These are phyloP conservation scores for Marcusenius ussheri DNA, from an alignment of 2,113 vertebrate species.

Conservation along the genomic window DNA sequence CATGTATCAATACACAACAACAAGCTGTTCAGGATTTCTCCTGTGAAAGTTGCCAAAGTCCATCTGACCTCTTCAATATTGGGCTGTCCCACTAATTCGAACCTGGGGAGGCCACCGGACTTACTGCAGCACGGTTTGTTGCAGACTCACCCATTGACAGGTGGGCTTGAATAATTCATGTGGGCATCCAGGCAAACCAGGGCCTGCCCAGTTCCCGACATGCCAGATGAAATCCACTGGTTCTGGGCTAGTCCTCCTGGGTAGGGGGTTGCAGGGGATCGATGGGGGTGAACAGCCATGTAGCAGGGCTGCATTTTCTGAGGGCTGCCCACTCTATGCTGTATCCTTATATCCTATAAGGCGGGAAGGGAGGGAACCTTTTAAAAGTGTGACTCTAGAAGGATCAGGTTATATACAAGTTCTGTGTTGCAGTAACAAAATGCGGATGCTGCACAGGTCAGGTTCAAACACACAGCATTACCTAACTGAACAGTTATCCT, in stretches of 20 bases:
- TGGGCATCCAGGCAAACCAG: neutral
- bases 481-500: neutral
- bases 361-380: neutral
- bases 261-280: neutral
- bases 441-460: neutral
- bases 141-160: neutral
- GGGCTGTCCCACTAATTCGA: neutral
- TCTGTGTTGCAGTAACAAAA: neutral
- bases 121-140: neutral
- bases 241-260: neutral
- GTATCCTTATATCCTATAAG: neutral
- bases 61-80: neutral
- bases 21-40: neutral
- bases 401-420: neutral
- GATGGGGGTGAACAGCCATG: neutral
- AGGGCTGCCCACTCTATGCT: neutral
- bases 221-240: neutral
- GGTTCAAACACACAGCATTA: neutral
- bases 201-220: neutral
- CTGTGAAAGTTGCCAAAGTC: neutral
- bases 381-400: neutral
- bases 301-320: neutral
- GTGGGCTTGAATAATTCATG: slow-evolving; percentile 16
- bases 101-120: neutral
- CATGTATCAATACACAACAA: neutral